Percentiles rank a stretch among this genome's conserved stretches.
Evolutionary conservation across 2,888 invertebrate genomes (phyloP).

Genomic region (Halictus ligatus): DNA sequence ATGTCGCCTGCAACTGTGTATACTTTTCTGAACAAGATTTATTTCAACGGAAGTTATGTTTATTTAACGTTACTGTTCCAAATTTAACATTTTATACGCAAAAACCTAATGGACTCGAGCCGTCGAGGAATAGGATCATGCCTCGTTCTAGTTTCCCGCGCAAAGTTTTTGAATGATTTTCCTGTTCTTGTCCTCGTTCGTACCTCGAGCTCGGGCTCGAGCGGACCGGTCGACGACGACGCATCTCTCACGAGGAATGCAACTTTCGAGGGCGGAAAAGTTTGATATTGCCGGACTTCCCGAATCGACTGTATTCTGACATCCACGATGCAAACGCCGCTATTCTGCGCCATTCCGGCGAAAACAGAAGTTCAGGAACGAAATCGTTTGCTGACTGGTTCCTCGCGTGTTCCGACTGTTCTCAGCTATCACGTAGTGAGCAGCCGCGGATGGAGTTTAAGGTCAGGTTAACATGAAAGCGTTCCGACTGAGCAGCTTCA

Average conservation of each 20-base stretch:
- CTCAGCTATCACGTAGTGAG: conserved; percentile 2
- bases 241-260: conserved; percentile 3
- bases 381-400: neutral
- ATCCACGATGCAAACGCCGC: neutral
- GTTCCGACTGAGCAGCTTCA: neutral
- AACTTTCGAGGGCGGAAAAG: conserved; percentile 27
- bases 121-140: conserved; percentile 8
- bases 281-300: conserved; percentile 52
- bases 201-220: neutral
- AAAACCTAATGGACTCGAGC: too few relatives aligned
- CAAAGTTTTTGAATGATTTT: conserved; percentile 46
- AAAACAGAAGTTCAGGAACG: conserved; percentile 3
- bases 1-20: too few relatives aligned
- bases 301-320: conserved; percentile 12
- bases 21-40: too few relatives aligned
- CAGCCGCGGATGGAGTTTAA: conserved; percentile 36
- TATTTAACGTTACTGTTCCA: too few relatives aligned
- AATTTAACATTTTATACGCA: too few relatives aligned
- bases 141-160: conserved; percentile 25
- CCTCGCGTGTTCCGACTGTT: conserved; percentile 37
- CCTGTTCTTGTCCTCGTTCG: neutral
- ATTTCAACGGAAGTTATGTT: too few relatives aligned
- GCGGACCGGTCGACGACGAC: neutral
- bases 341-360: neutral
- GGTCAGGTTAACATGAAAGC: conserved; percentile 51